Conservation (phyloP, 2,113 vertebrate species). For the Zosterops japonicus region DNA sequence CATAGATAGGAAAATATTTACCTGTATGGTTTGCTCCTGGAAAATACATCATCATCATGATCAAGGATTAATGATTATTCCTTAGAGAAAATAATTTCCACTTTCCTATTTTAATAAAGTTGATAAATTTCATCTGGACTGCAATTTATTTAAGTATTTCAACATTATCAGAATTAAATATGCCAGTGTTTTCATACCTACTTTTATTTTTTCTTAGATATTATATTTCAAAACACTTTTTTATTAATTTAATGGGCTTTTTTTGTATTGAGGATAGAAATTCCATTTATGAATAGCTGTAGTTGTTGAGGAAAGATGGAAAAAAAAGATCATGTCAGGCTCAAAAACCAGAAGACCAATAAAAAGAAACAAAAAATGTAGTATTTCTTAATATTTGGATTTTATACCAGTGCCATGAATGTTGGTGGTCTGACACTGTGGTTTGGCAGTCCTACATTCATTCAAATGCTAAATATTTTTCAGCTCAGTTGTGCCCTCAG, state of each 20-base stretch:
- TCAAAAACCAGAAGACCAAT: slow-evolving; percentile 46
- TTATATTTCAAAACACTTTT: background rate
- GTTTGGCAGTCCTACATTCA: slow-evolving; percentile 45
- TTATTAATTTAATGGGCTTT: background rate
- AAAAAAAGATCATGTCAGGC: slow-evolving; percentile 26
- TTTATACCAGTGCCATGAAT: slow-evolving; percentile 25
- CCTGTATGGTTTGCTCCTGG: background rate
- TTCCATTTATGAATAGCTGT: slow-evolving; percentile 30
- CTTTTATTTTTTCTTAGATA: background rate
- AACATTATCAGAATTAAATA: background rate
- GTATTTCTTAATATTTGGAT: slow-evolving; percentile 50
- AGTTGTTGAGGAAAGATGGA: slow-evolving; percentile 27
- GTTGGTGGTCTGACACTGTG: slow-evolving; percentile 58
- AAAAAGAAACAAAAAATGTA: slow-evolving; percentile 44
- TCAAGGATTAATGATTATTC: background rate
- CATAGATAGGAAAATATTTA: background rate
- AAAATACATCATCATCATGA: background rate
- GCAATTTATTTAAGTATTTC: background rate
- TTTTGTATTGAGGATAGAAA: slow-evolving; percentile 22
- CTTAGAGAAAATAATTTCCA: background rate
- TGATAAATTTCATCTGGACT: background rate
- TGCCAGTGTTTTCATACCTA: background rate
- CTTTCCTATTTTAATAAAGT: background rate
- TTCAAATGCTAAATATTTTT: slow-evolving; percentile 56
- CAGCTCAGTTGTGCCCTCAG: background rate